Evolutionary conservation across 1,140 invertebrate species (phyloP), one percentile per base, ranked within the genome.

Genomic region (Megalonaias nervosa): DNA sequence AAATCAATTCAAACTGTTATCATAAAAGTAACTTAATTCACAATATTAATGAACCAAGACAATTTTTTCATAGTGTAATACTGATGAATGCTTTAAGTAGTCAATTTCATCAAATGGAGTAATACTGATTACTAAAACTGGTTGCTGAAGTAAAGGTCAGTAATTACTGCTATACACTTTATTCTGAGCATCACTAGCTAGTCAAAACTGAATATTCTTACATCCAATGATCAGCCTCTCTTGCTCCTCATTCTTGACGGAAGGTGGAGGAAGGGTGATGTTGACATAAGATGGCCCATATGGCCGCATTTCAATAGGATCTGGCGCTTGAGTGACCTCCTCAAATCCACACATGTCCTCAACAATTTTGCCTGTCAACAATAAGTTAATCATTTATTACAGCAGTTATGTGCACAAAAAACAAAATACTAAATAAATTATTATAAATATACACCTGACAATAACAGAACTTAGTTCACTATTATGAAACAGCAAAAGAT

Each of bases 261-360:
- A 64, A 23, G 71, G 55, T 9, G 74, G 67, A 15, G 76, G 85
- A 57, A 86, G 86, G 2, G 87, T 89, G 56, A 88, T 81, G 67
- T 87, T 88, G 1, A 85, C 80, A 19, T 84, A 77, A n/a, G 81
- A 77, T 31, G 82, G 82, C 21, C 80, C 84, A 59, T 82, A 75
- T 31, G 86, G 85, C 13, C 88, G 82, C 15, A 82, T 85, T 72
- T 89, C 85, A 23, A 88, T 84, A 12, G 84, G 85, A 73, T 89
- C 89, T 4, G 88, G 86, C 9, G 81, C 69, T 14, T 85, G 83
- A 12, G 88, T 90, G 26, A 88, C 82, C 67, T 90, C 89, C 77
- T 90, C 89, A 84, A 89, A 89, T 15, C 88, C 88, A 84, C 89
- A 89, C 88, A 89, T 89, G 80, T 89, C 88, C 62, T 89, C 88